phyloP scores from a whole-genome alignment of 2,888 invertebrate species.

The Zygothrica quintamaculata region DNA sequence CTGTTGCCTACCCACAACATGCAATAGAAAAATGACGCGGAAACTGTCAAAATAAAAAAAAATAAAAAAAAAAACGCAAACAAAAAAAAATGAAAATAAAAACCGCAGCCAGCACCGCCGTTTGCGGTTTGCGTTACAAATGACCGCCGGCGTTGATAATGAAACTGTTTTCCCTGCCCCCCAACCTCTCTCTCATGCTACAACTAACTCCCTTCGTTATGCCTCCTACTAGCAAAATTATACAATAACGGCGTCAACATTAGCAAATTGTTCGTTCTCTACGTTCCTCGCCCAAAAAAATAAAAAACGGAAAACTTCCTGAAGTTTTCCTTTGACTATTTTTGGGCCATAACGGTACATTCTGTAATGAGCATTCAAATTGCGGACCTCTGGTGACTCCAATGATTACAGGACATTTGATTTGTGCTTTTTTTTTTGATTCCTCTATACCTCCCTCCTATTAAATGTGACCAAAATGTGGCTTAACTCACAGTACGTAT shows the following conservation, averaged over 20 bases:
- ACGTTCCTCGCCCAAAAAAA: conserved; percentile 23
- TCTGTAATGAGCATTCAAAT: conserved; percentile 59
- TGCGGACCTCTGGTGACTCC: conserved; percentile 30
- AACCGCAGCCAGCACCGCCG: conserved; percentile 54
- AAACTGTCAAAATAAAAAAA: conserved; percentile 61
- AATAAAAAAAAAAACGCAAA: conserved; percentile 21
- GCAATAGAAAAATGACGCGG: conserved; percentile 76
- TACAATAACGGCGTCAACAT: conserved; percentile 78
- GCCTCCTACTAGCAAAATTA: conserved; percentile 56
- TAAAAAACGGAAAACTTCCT: no score
- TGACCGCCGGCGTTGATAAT: conserved; percentile 65
- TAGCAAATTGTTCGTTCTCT: conserved; percentile 71
- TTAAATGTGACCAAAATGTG: no score
- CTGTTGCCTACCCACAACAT: conserved; percentile 12
- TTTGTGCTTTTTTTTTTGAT: neutral
- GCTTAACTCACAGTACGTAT: no score
- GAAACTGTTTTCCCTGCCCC: conserved; percentile 34
- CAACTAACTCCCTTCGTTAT: conserved; percentile 30
- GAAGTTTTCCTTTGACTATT: no score
- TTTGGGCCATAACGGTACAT: conserved; percentile 17
- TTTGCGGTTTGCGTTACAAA: conserved; percentile 73
- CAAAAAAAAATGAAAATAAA: conserved; percentile 30
- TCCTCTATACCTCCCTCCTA: no score
- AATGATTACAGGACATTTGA: conserved; percentile 18
- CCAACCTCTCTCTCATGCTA: neutral